Evolutionary conservation across 2,888 invertebrate species (phyloP), one percentile per base, ranked within the genome.

Genomic region (Cordilura impudica): DNA sequence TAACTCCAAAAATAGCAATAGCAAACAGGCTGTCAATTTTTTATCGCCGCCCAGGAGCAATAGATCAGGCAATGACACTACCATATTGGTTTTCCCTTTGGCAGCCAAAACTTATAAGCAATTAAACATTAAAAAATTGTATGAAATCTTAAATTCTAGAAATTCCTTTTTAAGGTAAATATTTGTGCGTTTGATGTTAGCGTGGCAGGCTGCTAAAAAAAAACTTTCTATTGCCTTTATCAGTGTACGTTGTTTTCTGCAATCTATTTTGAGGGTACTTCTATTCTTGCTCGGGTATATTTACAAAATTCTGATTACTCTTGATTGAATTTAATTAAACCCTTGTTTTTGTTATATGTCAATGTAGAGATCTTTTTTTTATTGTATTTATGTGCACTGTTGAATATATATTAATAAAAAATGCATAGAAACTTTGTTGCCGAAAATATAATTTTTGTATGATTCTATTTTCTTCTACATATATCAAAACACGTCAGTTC

Each of bases 1-100:
- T 88, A 94, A 87, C 91, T 94, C 93, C 90, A 94, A 89, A 79
- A 93, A 89, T 90, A 94, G 91, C 85, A 94, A 90, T 85, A 93
- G 90, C 88, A 94, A 90, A 90, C 93, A 94, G 86, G 93, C 93
- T 82, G 93, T 92, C 85, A 93, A 87, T 91, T 92, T 93, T 88
- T 92, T 92, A 90, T 92, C 92, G 19, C 85, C 84, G 54, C 86
- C 86, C 58, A 87, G 79, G 60, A 83, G 84, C 43, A 88, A 82
- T 61, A 87, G 75, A 69, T 88, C 87, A 47, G 83, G 84, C 26
- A 86, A 83, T 73, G 84, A 84, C 81, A 87, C 75, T 18, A 85
- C 86, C 87, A 88, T 87, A 70, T 23, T 65, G 60, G 31, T 21
- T 14, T 19, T 18, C n/a, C 31, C n/a, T n/a, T 31, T 21, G 18